Conservation (phyloP, 2,113 vertebrate species). For the Oceanodroma tethys region DNA sequence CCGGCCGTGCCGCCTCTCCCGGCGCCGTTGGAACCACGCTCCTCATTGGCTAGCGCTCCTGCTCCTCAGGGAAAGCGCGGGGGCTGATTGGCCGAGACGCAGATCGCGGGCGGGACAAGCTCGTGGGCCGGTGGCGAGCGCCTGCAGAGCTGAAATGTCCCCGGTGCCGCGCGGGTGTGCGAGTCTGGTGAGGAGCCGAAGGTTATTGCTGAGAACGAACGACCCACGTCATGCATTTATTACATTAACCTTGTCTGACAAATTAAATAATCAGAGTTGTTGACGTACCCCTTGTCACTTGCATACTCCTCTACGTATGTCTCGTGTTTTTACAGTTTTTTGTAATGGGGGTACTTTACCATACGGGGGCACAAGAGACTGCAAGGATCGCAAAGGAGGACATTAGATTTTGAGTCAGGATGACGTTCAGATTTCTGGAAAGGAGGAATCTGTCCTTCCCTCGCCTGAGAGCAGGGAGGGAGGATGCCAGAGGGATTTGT, state of each 20-base stretch:
- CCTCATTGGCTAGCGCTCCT: background rate
- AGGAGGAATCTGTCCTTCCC: background rate
- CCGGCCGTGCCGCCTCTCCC: too few relatives aligned
- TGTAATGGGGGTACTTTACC: background rate
- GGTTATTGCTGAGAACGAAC: accelerated
- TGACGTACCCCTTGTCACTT: background rate
- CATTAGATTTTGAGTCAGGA: background rate
- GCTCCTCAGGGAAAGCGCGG: background rate
- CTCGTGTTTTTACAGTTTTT: background rate
- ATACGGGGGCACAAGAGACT: background rate
- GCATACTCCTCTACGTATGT: too few relatives aligned
- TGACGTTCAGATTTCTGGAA: background rate
- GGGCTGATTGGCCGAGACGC: background rate
- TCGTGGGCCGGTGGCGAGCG: background rate
- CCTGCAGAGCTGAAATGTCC: too few relatives aligned
- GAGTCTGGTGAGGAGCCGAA: background rate
- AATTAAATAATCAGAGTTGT: background rate
- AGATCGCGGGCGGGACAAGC: background rate
- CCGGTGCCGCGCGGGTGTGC: accelerated
- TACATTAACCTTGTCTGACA: too few relatives aligned
- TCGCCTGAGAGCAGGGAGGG: background rate
- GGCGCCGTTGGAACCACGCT: background rate
- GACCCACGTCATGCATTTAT: background rate
- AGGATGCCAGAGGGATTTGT: too few relatives aligned
- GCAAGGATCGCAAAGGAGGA: background rate